Conservation (phyloP, 2,113 vertebrate species). For the Cacatua alba region DNA sequence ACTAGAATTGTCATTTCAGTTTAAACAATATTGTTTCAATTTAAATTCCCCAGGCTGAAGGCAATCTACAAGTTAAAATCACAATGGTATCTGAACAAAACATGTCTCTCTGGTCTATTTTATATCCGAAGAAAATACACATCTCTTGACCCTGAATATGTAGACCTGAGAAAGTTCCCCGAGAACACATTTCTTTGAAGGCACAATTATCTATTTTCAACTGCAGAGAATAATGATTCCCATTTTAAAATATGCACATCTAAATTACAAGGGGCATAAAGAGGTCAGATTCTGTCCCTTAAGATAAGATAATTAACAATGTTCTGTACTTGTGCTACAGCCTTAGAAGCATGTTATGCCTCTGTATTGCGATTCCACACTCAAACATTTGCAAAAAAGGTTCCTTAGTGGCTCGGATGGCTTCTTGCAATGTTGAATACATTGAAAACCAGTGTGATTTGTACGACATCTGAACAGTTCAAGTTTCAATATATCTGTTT, state of each 20-base stretch:
- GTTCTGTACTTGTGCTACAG: background rate
- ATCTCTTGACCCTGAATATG: background rate
- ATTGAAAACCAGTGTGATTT: background rate
- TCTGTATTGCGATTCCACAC: background rate
- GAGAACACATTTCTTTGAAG: background rate
- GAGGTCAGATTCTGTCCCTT: conserved; percentile 20
- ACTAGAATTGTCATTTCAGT: background rate
- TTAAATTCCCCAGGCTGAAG: background rate
- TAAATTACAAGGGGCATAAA: conserved; percentile 1
- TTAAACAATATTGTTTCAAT: background rate
- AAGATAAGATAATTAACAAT: background rate
- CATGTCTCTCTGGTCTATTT: background rate
- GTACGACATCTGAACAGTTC: background rate
- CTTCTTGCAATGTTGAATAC: background rate
- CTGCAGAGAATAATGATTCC: background rate
- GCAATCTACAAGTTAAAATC: background rate
- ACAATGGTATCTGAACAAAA: background rate
- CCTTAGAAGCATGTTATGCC: background rate
- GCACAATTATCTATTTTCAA: conserved; percentile 26
- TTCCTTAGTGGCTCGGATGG: background rate
- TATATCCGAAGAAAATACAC: background rate
- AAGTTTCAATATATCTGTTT: background rate
- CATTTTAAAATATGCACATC: conserved; percentile 28
- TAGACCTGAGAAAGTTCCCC: background rate
- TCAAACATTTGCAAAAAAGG: background rate